Evolutionary conservation across 2,888 invertebrate genomes (phyloP).

Genomic region (Nasonia oneida): DNA sequence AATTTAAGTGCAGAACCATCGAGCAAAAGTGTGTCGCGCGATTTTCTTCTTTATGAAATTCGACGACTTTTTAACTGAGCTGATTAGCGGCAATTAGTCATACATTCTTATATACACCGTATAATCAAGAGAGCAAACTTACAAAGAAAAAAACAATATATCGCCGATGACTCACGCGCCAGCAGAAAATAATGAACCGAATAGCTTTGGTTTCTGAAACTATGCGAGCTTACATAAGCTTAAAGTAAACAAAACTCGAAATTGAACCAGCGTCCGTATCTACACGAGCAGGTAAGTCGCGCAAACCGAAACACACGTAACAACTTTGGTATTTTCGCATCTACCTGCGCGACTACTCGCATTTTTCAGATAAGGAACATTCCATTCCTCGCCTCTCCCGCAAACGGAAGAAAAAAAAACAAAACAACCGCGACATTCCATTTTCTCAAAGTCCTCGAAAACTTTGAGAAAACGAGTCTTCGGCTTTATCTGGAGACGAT

Average conservation of each 20-base stretch:
- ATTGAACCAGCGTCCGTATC: not conserved
- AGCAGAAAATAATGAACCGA: not conserved
- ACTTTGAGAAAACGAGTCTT: not conserved
- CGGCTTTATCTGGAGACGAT: not conserved
- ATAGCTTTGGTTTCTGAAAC: not conserved
- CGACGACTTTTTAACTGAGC: not conserved
- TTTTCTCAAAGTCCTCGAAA: not conserved
- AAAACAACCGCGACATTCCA: not conserved
- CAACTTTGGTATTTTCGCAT: slow-evolving; percentile 31
- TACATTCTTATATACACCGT: not conserved
- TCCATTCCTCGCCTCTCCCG: not conserved
- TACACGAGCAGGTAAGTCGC: not conserved
- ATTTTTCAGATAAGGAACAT: slow-evolving; percentile 16
- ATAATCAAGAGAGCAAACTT: not conserved
- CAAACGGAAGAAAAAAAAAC: not conserved
- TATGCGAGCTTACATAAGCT: no score
- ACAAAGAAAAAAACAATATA: not conserved
- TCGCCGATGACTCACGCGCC: not conserved
- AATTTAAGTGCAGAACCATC: not conserved
- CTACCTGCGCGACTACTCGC: not conserved
- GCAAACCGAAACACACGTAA: slow-evolving; percentile 4
- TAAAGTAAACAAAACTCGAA: not conserved
- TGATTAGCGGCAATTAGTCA: not conserved
- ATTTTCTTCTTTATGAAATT: not conserved
- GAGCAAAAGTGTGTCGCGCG: not conserved